A percentile compares a stretch with the other conserved stretches of the same genome.
Conservation (phyloP, 2,888 invertebrate genomes). For the Eristalinus aeneus region DNA sequence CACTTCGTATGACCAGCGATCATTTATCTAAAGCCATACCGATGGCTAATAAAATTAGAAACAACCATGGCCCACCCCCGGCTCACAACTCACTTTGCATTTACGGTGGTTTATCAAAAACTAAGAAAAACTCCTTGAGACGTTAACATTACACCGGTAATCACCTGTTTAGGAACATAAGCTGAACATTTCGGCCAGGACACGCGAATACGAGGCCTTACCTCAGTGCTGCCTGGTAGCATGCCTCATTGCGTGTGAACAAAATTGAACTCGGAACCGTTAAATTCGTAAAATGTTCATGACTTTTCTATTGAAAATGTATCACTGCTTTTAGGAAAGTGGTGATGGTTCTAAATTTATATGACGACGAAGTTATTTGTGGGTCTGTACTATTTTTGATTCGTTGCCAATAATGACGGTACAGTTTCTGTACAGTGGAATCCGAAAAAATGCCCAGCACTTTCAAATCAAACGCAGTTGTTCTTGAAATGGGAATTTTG, state of each 20-base stretch:
- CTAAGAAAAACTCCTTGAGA: not conserved
- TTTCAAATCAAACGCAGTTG: no score
- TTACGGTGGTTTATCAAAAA: not conserved
- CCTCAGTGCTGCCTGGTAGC: not conserved
- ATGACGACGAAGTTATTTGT: not conserved
- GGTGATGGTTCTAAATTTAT: not conserved
- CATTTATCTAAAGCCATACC: not conserved
- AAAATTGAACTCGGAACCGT: not conserved
- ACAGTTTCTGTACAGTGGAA: not conserved
- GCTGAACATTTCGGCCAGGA: conserved; percentile 11
- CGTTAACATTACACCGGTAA: conserved; percentile 12
- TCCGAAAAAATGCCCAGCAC: no score
- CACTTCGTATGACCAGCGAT: not conserved
- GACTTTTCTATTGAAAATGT: not conserved
- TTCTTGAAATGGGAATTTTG: no score
- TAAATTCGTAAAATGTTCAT: conserved; percentile 1
- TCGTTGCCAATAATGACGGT: not conserved
- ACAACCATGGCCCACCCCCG: not conserved
- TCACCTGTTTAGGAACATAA: conserved; percentile 18
- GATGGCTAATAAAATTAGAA: not conserved
- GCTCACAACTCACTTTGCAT: not conserved
- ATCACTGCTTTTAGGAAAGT: not conserved
- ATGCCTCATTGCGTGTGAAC: conserved; percentile 1
- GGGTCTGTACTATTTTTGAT: not conserved
- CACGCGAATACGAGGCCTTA: conserved; percentile 5